Evolutionary conservation across 2,888 invertebrate species (phyloP).

Genomic region (Tetranychus piercei): DNA sequence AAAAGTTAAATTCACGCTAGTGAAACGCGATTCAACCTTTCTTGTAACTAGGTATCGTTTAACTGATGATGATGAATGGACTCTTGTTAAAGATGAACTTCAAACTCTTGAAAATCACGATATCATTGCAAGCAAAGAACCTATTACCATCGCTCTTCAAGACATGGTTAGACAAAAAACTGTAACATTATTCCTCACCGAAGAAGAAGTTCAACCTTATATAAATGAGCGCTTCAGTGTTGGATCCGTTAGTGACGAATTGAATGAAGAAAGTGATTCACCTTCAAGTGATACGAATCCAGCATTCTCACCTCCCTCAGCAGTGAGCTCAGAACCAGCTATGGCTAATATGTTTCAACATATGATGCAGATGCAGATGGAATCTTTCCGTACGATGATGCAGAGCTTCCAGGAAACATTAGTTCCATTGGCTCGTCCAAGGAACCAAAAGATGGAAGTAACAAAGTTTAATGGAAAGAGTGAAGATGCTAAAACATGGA

Average conservation of each 20-base stretch:
- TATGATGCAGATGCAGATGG: neutral
- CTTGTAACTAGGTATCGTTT: neutral
- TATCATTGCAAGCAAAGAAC: no score
- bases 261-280: no score
- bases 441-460: neutral
- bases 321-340: no score
- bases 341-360: neutral
- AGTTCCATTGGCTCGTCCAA: neutral
- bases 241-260: no score
- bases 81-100: neutral
- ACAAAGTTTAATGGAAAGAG: conserved; percentile 10
- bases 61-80: neutral
- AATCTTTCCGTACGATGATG: neutral
- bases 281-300: no score
- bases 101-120: neutral
- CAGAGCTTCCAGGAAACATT: neutral
- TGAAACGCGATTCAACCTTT: neutral
- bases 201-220: no score
- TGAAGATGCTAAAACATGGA: conserved; percentile 12
- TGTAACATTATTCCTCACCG: no score
- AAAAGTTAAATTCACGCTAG: neutral
- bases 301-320: no score
- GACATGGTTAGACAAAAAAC: no score
- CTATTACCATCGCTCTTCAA: no score
- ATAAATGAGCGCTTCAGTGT: no score